Conservation (phyloP, 2,888 invertebrate species). For the Ectemnius lituratus region DNA sequence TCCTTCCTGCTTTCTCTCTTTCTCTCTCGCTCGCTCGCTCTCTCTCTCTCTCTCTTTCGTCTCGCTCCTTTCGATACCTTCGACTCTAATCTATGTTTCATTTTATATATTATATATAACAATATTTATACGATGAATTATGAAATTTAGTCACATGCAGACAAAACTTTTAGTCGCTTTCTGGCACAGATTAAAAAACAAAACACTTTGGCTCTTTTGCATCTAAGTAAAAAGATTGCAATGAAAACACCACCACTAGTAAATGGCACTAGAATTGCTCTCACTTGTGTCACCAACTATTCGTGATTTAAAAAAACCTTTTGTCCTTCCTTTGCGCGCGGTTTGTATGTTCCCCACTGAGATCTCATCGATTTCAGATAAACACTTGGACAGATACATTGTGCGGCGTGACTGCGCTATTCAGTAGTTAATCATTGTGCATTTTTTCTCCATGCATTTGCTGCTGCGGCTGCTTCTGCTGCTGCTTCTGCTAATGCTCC, state of each 20-base stretch:
- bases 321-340: conserved; percentile 56
- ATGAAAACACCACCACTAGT: conserved; percentile 78
- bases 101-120: conserved; percentile 80
- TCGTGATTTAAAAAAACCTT: conserved; percentile 70
- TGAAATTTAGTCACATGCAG: conserved; percentile 77
- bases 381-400: conserved; percentile 64
- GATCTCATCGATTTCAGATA: conserved; percentile 65
- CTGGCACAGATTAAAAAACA: conserved; percentile 76
- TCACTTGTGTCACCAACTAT: conserved; percentile 75
- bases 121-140: conserved; percentile 80
- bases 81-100: conserved; percentile 72
- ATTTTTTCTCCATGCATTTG: conserved; percentile 34
- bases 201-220: conserved; percentile 80
- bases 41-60: conserved; percentile 50
- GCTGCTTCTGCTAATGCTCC: too few relatives aligned
- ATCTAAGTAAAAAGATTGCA: conserved; percentile 77
- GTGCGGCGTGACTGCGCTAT: conserved; percentile 59
- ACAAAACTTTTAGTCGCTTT: conserved; percentile 75
- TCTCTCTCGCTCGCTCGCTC: conserved; percentile 36
- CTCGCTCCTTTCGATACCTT: conserved; percentile 55
- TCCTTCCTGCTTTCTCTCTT: conserved; percentile 46
- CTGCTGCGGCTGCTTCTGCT: conserved; percentile 4
- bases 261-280: conserved; percentile 81
- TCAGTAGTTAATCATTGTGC: conserved; percentile 38
- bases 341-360: conserved; percentile 54